Evolutionary conservation across 2,113 vertebrate species (phyloP).

Genomic region (Sorex fumeus): DNA sequence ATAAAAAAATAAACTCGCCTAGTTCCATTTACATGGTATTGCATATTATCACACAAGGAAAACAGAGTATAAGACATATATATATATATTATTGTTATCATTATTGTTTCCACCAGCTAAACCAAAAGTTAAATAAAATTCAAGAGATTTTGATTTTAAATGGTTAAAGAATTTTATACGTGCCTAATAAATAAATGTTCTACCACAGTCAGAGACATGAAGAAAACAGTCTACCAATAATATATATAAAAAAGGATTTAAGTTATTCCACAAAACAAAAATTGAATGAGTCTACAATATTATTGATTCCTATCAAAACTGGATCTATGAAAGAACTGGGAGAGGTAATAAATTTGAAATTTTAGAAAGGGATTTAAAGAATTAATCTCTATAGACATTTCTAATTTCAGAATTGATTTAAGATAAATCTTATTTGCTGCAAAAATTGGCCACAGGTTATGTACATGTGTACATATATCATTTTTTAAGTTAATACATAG

Average conservation of each 20-base stretch:
- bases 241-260: conserved; percentile 34
- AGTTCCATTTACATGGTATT: neutral
- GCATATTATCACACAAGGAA: neutral
- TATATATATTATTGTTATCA: conserved; percentile 24
- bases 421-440: conserved; percentile 40
- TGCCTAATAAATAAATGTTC: conserved; percentile 24
- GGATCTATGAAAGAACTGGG: neutral
- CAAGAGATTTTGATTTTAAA: conserved; percentile 6
- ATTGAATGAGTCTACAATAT: neutral
- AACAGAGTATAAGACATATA: neutral
- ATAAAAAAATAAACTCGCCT: neutral
- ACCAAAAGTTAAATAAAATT: neutral
- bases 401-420: conserved; percentile 46
- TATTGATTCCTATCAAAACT: conserved; percentile 35
- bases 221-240: conserved; percentile 44
- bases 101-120: conserved; percentile 16
- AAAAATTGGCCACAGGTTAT: neutral
- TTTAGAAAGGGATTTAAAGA: conserved; percentile 48
- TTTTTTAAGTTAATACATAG: too few relatives aligned
- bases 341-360: neutral
- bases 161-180: neutral
- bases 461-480: neutral
- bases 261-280: conserved; percentile 48
- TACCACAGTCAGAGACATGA: conserved; percentile 26
- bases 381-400: conserved; percentile 44